Conservation (phyloP, 2,888 invertebrate genomes). For the Acleris literana region DNA sequence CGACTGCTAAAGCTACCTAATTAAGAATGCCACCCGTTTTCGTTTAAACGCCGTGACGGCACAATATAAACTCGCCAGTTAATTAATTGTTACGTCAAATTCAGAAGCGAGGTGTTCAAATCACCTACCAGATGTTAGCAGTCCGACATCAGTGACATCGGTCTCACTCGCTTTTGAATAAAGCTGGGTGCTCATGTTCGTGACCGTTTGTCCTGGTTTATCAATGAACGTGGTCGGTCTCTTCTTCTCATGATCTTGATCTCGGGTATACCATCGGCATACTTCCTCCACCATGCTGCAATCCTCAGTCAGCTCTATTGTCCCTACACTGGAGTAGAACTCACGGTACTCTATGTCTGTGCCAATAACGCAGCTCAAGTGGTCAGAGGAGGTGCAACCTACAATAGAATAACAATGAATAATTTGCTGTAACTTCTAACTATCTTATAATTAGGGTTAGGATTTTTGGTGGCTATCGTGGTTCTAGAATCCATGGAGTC, state of each 20-base stretch:
- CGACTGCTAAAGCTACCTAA: too few species aligned
- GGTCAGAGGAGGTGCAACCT: slow-evolving; percentile 43
- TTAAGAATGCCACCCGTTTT: too few species aligned
- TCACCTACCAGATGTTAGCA: background rate
- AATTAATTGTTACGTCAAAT: too few species aligned
- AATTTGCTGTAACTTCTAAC: too few species aligned
- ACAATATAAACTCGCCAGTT: too few species aligned
- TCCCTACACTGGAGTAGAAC: slow-evolving; percentile 49
- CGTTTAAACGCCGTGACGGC: too few species aligned
- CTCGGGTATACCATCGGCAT: slow-evolving; percentile 40
- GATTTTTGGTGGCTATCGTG: too few species aligned
- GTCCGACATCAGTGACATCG: background rate
- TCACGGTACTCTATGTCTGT: slow-evolving; percentile 49
- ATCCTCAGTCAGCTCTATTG: slow-evolving; percentile 45
- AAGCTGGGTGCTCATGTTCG: background rate
- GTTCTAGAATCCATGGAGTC: too few species aligned
- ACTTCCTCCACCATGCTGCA: slow-evolving; percentile 44
- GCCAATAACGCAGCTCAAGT: slow-evolving; percentile 39
- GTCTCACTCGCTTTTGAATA: background rate
- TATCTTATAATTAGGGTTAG: too few species aligned
- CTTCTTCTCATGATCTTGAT: background rate
- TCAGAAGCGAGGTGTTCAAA: too few species aligned
- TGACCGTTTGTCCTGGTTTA: background rate
- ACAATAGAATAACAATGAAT: slow-evolving; percentile 4
- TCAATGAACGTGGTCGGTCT: background rate